Evolutionary conservation across 2,888 invertebrate species (phyloP).

Genomic region (Drosophila recens): DNA sequence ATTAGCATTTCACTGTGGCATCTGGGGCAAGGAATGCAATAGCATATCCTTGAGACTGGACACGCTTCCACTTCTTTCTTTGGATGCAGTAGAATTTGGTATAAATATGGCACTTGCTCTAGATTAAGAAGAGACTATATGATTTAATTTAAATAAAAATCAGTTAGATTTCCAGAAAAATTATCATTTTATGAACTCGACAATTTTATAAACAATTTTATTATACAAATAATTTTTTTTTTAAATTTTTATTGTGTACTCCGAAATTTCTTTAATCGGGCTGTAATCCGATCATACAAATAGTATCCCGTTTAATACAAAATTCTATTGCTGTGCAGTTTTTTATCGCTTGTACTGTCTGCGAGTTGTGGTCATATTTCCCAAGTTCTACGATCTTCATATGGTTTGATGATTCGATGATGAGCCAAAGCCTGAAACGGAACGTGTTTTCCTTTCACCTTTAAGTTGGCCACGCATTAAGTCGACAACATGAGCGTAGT

Average conservation of each 20-base stretch:
- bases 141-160: no score
- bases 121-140: background rate
- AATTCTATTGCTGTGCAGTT: background rate
- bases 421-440: conserved; percentile 19
- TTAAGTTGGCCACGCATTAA: conserved; percentile 10
- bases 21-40: background rate
- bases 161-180: no score
- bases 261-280: background rate
- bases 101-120: background rate
- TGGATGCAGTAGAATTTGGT: background rate
- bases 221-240: no score
- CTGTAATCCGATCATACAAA: background rate
- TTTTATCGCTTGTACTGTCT: background rate
- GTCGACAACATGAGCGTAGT: conserved; percentile 6
- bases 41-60: background rate
- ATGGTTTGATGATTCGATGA: conserved; percentile 11
- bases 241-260: background rate
- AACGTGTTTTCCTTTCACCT: conserved; percentile 40
- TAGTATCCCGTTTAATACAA: background rate
- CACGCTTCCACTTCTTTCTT: background rate
- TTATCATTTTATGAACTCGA: no score
- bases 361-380: background rate
- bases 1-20: background rate
- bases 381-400: conserved; percentile 7
- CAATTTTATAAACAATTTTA: no score